phyloP scores from a whole-genome alignment of 1,140 invertebrate species.

The Zaprionus ghesquierei region DNA sequence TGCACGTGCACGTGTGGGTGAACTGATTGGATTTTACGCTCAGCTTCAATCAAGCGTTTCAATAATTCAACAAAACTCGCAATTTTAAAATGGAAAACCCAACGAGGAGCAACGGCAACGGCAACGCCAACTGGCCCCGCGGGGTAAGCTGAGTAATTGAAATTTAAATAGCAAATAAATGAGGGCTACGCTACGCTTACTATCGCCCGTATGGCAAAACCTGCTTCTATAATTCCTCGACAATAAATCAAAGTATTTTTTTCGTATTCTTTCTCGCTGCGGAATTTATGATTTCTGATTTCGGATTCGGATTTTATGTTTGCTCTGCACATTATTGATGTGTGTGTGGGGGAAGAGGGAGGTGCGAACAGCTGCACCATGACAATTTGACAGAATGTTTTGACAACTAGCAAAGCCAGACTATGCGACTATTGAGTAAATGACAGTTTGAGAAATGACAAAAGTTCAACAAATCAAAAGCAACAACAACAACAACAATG shows the following conservation, averaged over 20 bases:
- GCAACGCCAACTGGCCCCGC: background rate
- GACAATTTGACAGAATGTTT: conserved; percentile 35
- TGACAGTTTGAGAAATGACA: conserved; percentile 22
- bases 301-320: conserved; percentile 48
- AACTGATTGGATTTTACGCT: conserved; percentile 68
- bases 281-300: conserved; percentile 18
- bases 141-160: conserved; percentile 54
- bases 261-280: conserved; percentile 16
- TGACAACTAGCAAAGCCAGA: conserved; percentile 4
- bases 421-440: background rate
- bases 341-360: background rate
- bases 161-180: conserved; percentile 75
- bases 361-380: background rate
- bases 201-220: background rate
- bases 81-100: conserved; percentile 28
- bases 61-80: conserved; percentile 63
- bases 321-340: conserved; percentile 33
- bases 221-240: no score
- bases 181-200: background rate
- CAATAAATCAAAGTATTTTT: conserved; percentile 42
- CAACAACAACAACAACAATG: background rate
- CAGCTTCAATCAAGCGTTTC: conserved; percentile 63
- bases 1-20: conserved; percentile 3
- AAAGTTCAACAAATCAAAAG: no score
- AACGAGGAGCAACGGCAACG: conserved; percentile 4